Percentiles rank a stretch among this genome's conserved stretches.
Conservation (phyloP, 2,888 invertebrate species). For the Catocala nupta region DNA sequence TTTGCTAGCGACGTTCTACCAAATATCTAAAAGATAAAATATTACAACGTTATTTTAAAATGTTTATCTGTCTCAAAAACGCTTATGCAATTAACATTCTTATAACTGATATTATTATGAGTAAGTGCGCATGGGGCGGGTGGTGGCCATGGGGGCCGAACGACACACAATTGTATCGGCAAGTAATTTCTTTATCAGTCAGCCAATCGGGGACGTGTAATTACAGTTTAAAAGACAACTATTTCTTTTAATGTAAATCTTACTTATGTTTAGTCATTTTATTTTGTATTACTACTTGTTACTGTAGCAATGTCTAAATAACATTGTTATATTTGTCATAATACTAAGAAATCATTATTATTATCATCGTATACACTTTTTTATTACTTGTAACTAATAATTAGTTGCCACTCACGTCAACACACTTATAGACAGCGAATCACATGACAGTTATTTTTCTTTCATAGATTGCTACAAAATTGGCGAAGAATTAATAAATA, state of each 20-base stretch:
- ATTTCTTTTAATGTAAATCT: neutral
- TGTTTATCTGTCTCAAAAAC: conserved; percentile 48
- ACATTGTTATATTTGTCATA: conserved; percentile 14
- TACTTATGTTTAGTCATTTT: neutral
- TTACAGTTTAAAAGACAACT: conserved; percentile 45
- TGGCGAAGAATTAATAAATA: conserved; percentile 7
- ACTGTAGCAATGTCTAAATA: neutral
- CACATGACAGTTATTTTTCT: too few relatives aligned
- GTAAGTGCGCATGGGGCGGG: conserved; percentile 15
- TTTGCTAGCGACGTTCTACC: too few relatives aligned
- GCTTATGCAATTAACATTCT: conserved; percentile 82
- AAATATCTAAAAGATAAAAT: conserved; percentile 10
- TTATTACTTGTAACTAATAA: conserved; percentile 1
- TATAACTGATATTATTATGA: conserved; percentile 58
- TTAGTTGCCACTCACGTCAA: conserved; percentile 4
- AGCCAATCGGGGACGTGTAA: conserved; percentile 45
- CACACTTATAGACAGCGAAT: neutral
- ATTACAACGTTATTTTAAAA: conserved; percentile 20
- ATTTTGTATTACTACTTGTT: neutral
- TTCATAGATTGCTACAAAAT: too few relatives aligned
- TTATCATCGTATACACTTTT: neutral
- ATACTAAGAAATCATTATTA: conserved; percentile 13
- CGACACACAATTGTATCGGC: conserved; percentile 36
- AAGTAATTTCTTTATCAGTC: conserved; percentile 50
- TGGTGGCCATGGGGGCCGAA: conserved; percentile 20